Evolutionary conservation across 2,113 vertebrate species (phyloP), one percentile per base, ranked within the genome.

Genomic region (Calonectris borealis): DNA sequence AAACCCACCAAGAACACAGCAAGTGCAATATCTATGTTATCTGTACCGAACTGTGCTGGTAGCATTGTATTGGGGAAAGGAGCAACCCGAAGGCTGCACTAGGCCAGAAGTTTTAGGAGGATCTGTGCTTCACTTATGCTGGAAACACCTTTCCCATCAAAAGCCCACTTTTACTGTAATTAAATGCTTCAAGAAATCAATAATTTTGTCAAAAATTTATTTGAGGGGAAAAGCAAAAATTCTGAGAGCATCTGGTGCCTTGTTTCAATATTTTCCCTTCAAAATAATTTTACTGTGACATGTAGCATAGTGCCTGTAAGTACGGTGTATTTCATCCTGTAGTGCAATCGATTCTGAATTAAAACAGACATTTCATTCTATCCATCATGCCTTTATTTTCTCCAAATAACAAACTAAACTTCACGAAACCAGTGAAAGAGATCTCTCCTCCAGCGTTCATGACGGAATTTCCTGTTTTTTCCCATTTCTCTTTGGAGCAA

Each of bases 321-420:
- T 32, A 65, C 0, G 0, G 34, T 11, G 8, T 7, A 27, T 21
- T 20, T 34, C 49, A 11, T 5, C 24, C 34, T 8, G 4, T 16
- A 55, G 17, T 9, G 52, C 38, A 62, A 24, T 8, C 13, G 3
- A 38, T 29, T 69, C 44, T 72, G 44, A 55, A 78, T 70, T 15
- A 49, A 78, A 96, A 7, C 24, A 46, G n/a, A n/a, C 12, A 0
- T 64, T 78, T 55, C 51, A 51, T 10, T 70, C 72, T 48, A 62
- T 42, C 60, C 55, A 34, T 54, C 32, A 16, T 7, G 22, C 38
- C 27, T 66, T 16, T 81, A 48, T 77, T 34, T 85, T 42, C 75
- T 21, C 25, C 44, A 75, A 68, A 51, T 10, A 88, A 69, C 65
- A 75, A 88, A 38, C 62, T 34, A 19, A 92, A 81, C 49, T 46